Evolutionary conservation across 2,797 vertebrate genomes (phyloP).

Genomic region (Aplochiton taeniatus): DNA sequence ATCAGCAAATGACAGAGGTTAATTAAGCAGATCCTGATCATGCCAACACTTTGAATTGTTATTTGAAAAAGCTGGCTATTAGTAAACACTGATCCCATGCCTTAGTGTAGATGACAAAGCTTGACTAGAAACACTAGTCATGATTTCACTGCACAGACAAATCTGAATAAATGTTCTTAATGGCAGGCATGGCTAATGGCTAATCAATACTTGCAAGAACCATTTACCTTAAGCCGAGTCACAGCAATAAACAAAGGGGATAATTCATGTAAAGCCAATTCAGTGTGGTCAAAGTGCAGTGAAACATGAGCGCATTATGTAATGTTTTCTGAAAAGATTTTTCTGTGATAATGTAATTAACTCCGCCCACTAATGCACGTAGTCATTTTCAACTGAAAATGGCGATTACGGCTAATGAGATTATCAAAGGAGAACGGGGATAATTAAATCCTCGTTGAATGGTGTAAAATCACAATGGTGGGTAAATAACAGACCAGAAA

Average conservation of each 20-base stretch:
- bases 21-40: constrained; percentile 3
- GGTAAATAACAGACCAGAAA: too few relatives aligned
- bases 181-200: constrained; percentile 21
- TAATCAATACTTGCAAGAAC: constrained; percentile 18
- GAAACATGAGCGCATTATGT: constrained; percentile 23
- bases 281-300: constrained; percentile 22
- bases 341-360: constrained; percentile 26
- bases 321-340: constrained; percentile 16
- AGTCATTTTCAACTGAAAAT: constrained; percentile 8
- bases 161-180: constrained; percentile 29
- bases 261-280: constrained; percentile 37
- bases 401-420: constrained; percentile 18
- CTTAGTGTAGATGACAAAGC: too few relatives aligned
- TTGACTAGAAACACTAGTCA: too few relatives aligned
- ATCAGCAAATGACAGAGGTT: constrained; percentile 1
- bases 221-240: constrained; percentile 15
- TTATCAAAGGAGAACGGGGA: constrained; percentile 6
- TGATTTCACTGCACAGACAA: background rate
- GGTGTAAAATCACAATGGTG: background rate
- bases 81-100: too few relatives aligned
- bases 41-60: background rate
- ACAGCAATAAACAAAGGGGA: constrained; percentile 20
- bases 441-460: background rate
- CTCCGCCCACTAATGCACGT: constrained; percentile 8
- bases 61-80: too few relatives aligned